Base-by-base conservation (phyloP, 1,140 invertebrate genomes). In the Bathynomus jamesi region DNA sequence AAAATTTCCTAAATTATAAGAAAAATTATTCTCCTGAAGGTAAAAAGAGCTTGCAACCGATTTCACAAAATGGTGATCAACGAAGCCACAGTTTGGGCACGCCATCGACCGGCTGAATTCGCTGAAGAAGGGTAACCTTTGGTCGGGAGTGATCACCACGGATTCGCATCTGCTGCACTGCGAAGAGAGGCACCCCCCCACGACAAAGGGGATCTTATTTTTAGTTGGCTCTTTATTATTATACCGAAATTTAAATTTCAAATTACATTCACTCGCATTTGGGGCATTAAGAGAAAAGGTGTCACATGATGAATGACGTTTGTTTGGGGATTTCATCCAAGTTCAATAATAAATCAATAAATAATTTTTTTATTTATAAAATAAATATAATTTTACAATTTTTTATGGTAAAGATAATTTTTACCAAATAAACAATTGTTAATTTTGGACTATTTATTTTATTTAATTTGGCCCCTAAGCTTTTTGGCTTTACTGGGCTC, bases 51-150 rank as follows among this genome's bases (percentile, higher is more conserved):
- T 74, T 31, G 87, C 84, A 77, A 95, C 83, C 17, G 92, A 91
- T 83, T 96, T 96, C 72, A 96, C 93, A 83, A 97, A 97, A 84
- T 98, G 95, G 32, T 91, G 91, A 83, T 96, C 95, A 72, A 93
- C 85, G 17, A 89, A 88, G 77, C 90, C 89, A 86, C 95, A 98
- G 81, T 92, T 91, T 8, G 92, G 93, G 84, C 95, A 98, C 69
- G 90, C 88, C 78, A 95, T 89, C 78, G 90, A 88, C 79, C 93
- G 92, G 82, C 93, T 96, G 86, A 96, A 98, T 83, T 97, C 93
- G 77, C 93, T 96, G 86, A 94, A 96, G 86, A 89, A 97, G 83
- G 92, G 91, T 73, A 95, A 85, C 76, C 92, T 87, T 83, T 95
- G 91, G 79, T 92, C 89, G 8, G 91, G 90, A 79, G 91, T 88